Base-by-base conservation (phyloP, 1,140 invertebrate genomes). In the Lethrus apterus region DNA sequence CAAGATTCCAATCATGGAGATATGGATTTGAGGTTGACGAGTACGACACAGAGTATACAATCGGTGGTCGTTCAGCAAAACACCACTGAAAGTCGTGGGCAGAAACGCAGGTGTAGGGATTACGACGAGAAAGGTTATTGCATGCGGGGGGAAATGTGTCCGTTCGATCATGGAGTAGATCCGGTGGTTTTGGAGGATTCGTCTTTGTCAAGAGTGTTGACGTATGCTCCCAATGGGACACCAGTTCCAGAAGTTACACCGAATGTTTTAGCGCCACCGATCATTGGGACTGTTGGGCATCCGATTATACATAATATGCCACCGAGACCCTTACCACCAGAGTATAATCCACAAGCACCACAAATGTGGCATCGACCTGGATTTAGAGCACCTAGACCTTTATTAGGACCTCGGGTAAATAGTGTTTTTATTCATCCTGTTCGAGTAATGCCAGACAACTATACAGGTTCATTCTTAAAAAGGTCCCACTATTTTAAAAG, bases 161-260 rank as follows among this genome's bases (percentile, higher is more conserved):
- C 87, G 11, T 98, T 81, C 74, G 93, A 97, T 72, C 93, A 98
- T 70, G 93, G 94, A 10, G 77, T 79, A 2, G 93, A 97, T 70
- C 93, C 93, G 1, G 87, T 97, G 0, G 87, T 97, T 2, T 70
- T 97, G 10, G 92, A 97, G 62, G 89, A 93, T 67, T 78, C 87
- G 4, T 69, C 77, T 14, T 51, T 79, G 2, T 74, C 72, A 47
- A 63, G 70, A 3, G 75, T 79, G 19, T 58, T 81, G 24, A 71
- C 70, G 2, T 79, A 76, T 51, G 70, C 71, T 18, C 73, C 75
- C 3, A 74, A 75, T 50, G 62, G 67, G 14, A 51, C 65, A 38
- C 67, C 70, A 46, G 56, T 67, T 15, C 65, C 68, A n/a, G 64
- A 64, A 11, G 63, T 67, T 1, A 26, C 50, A 2, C 33, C 56